These are phyloP conservation scores for Sturnus vulgaris DNA, from an alignment of 2,113 vertebrate species.

Conservation along the genomic window DNA sequence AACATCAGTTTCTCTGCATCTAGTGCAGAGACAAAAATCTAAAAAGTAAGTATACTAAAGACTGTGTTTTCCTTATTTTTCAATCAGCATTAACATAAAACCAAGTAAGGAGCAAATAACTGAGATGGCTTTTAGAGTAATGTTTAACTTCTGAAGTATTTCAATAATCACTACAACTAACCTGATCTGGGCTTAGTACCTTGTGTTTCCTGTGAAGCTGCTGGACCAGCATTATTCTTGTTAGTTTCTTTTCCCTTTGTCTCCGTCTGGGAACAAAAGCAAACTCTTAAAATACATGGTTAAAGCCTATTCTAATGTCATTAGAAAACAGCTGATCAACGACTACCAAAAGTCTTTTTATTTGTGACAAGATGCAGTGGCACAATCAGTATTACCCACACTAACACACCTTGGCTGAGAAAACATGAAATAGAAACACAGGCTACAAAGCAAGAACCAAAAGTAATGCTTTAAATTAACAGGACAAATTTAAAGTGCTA, in stretches of 20 bases:
- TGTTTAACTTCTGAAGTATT: background rate
- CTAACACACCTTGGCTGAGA: background rate
- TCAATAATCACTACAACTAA: background rate
- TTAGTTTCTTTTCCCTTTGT: slow-evolving; percentile 76
- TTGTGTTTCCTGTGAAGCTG: slow-evolving; percentile 60
- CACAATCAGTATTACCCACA: background rate
- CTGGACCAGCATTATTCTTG: slow-evolving; percentile 60
- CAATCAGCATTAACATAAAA: background rate
- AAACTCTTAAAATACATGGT: background rate
- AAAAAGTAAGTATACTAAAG: background rate
- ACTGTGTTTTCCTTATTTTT: background rate
- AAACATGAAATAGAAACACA: background rate
- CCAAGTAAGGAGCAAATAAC: background rate
- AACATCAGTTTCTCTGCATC: background rate
- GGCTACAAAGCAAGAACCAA: background rate
- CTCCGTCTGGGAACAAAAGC: slow-evolving; percentile 64
- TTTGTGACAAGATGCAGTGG: background rate
- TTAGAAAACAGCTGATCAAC: background rate
- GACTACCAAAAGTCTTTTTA: background rate
- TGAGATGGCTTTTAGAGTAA: background rate
- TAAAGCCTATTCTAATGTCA: background rate
- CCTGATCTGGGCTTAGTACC: slow-evolving; percentile 69
- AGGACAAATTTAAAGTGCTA: background rate
- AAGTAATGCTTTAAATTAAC: background rate
- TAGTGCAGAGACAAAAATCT: background rate